Base-by-base conservation (phyloP, 2,797 vertebrate species). In the Brotula barbata region DNA sequence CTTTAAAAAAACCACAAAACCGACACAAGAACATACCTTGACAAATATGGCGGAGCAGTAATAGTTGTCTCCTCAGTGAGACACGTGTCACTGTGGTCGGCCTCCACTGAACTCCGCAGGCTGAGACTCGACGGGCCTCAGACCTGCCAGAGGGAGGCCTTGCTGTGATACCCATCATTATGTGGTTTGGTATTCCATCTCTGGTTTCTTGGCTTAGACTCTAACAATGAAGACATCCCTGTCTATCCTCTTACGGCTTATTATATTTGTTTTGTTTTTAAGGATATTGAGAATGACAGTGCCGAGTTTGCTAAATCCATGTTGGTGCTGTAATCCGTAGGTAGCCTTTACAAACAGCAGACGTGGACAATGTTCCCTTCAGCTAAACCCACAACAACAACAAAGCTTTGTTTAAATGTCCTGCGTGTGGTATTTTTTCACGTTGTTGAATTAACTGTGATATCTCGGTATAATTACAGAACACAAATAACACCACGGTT, bases 111-210 rank as follows among this genome's bases (percentile, higher is more conserved):
- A 64, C 28, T 61, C 67, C 60, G 68, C 73, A 39, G 78, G 73
- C 71, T 66, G 58, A 50, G 73, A 82, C 69, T 75, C 77, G 60
- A 83, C 80, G 82, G 82, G 64, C 70, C 77, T 68, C 78, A 85
- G 71, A 76, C 64, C 78, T 67, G 81, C 82, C 81, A 74, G 62
- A 72, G 80, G 81, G 78, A 79, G 78, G 71, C 78, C 68, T 81
- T 63, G 6, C 62, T 21, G 16, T 83, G 80, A 85, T 71, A 83
- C 80, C 81, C 64, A 36, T 87, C 82, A 90, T 87, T 87, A 86
- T 85, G 83, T 72, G 79, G 86, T 81, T 78, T 58, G 52, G 47
- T 62, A 62, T 58, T 71, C 58, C 80, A 63, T 85, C 78, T 85
- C 78, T 60, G 17, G 73, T 87, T 86, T 84, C 86, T 63, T 37